Conservation (phyloP, 2,888 invertebrate species). For the Drosophila nr. medialis region DNA sequence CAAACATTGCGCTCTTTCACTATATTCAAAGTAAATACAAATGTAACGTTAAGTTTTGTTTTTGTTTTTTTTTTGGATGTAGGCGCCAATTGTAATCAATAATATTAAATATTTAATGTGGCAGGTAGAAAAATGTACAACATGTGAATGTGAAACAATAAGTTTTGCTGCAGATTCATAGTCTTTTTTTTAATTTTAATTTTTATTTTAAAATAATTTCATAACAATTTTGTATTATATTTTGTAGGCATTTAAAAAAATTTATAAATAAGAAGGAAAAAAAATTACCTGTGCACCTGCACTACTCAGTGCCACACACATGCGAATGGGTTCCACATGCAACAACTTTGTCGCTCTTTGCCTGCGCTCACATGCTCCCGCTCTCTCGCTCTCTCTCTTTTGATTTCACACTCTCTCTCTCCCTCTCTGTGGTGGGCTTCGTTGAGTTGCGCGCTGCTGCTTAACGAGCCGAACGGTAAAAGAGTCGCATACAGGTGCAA, state of each 20-base stretch:
- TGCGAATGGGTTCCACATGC: conserved; percentile 45
- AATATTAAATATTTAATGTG: conserved; percentile 84
- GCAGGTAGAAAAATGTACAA: conserved; percentile 55
- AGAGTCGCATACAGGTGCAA: conserved; percentile 45
- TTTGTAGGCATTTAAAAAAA: not conserved
- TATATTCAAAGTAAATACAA: conserved; percentile 66
- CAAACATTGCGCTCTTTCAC: conserved; percentile 8
- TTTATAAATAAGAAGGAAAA: not conserved
- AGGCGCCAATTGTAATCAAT: conserved; percentile 80
- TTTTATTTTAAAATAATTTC: not conserved
- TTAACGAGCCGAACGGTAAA: conserved; percentile 32
- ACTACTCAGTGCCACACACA: conserved; percentile 7
- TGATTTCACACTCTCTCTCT: not conserved
- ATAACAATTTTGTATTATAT: not conserved
- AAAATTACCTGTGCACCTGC: conserved; percentile 48
- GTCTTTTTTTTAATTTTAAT: rapidly evolving
- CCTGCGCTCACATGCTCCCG: conserved; percentile 11
- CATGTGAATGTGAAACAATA: not conserved
- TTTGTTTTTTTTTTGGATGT: conserved; percentile 44
- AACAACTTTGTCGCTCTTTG: conserved; percentile 46
- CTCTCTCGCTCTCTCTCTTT: conserved; percentile 4
- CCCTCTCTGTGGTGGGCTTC: conserved; percentile 30
- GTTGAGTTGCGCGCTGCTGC: conserved; percentile 69
- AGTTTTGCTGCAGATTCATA: not conserved
- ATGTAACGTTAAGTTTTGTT: conserved; percentile 71